phyloP scores from a whole-genome alignment of 2,113 vertebrate species.

The Pandion haliaetus region DNA sequence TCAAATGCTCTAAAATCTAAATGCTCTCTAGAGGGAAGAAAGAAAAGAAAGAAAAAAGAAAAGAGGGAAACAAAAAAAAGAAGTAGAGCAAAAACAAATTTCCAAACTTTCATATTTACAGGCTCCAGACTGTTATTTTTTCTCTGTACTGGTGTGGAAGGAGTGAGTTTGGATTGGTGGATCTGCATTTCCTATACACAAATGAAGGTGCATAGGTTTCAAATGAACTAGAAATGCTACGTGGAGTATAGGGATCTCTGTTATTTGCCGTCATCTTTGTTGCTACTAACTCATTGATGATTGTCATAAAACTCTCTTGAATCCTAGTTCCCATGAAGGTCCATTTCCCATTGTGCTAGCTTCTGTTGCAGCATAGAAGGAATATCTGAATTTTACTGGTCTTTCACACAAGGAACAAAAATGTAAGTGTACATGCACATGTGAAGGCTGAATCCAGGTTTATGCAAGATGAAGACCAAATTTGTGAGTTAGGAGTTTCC shows the following conservation, averaged over 20 bases:
- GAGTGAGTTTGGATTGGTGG: background rate
- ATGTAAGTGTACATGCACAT: background rate
- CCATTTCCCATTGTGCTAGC: background rate
- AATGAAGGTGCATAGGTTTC: background rate
- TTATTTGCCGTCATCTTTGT: background rate
- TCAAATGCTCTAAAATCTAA: background rate
- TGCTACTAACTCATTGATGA: background rate
- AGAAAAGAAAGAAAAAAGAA: too few relatives aligned
- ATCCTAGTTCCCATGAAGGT: background rate
- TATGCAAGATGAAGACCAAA: background rate
- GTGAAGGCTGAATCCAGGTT: background rate
- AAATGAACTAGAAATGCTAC: background rate
- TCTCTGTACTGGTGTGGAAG: background rate
- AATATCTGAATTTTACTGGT: background rate
- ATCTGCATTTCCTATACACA: background rate
- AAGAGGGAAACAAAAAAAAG: accelerated
- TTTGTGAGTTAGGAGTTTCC: background rate
- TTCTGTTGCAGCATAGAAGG: background rate
- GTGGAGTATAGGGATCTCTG: background rate
- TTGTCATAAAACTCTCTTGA: background rate
- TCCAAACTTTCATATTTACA: background rate
- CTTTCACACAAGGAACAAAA: background rate
- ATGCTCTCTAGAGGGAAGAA: background rate
- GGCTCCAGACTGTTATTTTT: background rate
- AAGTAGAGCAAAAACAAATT: background rate